phyloP scores from a whole-genome alignment of 2,888 invertebrate species.

The Epinotia nisella region DNA sequence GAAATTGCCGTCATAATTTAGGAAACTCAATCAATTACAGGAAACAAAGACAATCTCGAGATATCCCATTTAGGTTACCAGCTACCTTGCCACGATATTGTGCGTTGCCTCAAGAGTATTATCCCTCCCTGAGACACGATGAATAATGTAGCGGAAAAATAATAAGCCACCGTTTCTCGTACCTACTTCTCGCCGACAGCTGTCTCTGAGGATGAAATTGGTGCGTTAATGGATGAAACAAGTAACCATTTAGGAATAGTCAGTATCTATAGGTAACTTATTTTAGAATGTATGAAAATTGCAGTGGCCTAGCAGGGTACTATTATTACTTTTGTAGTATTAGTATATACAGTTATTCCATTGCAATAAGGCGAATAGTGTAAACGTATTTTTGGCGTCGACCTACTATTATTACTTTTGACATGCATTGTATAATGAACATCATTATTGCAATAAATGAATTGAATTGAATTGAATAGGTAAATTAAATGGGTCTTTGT shows the following conservation, averaged over 20 bases:
- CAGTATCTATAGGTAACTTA: too few relatives aligned
- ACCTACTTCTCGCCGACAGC: constrained; percentile 52
- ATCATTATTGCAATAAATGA: too few relatives aligned
- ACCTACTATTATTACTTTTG: too few relatives aligned
- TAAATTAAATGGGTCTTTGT: too few relatives aligned
- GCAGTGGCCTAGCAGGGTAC: too few relatives aligned
- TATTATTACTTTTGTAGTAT: too few relatives aligned
- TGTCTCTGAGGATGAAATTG: constrained; percentile 51
- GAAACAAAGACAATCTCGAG: constrained; percentile 44
- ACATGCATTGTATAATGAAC: too few relatives aligned
- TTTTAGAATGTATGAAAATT: too few relatives aligned
- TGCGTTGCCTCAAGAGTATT: constrained; percentile 47
- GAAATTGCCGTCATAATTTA: constrained; percentile 39
- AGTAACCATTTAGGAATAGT: constrained; percentile 40
- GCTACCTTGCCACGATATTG: constrained; percentile 40
- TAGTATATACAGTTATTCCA: too few relatives aligned
- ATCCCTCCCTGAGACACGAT: constrained; percentile 54
- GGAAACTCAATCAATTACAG: constrained; percentile 41
- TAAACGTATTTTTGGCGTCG: too few relatives aligned
- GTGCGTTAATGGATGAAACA: constrained; percentile 45
- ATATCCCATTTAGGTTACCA: constrained; percentile 42
- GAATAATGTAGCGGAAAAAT: constrained; percentile 65
- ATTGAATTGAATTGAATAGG: too few relatives aligned
- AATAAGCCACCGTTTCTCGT: constrained; percentile 55
- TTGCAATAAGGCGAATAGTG: too few relatives aligned